Base-by-base conservation (phyloP, 2,797 vertebrate species). In the Chromobotia macracanthus region DNA sequence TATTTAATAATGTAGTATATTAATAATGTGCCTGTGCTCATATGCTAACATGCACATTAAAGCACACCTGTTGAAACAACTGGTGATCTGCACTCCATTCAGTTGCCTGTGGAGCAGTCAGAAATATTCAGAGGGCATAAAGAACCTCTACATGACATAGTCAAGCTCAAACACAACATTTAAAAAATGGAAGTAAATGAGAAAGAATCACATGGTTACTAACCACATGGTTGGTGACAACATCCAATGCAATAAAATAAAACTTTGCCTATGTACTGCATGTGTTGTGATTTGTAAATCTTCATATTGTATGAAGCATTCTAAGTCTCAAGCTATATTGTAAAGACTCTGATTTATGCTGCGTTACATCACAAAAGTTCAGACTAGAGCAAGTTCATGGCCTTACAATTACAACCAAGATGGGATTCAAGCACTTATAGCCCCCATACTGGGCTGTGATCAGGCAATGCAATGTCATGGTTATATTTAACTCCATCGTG, bases 401-500 rank as follows among this genome's bases (percentile, higher is more conserved):
- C 46, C 18, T 73, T 61, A 73, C 23, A 63, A 16, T 31, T 64
- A 65, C 50, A 66, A 51, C 15, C 48, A 44, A 19, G 38, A 76
- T 28, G 50, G 35, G 63, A 77, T 77, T 58, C 46, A 65, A 58
- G 51, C 31, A 25, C 21, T 61, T 74, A 5, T 44, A n/a, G 74
- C 21, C 63, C 38, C 16, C 51, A 46, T 68, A 18, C 50, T 67
- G 63, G 13, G 50, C 75, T 35, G 56, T 48, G 75, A 68, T 48
- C 38, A 60, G 64, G 21, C 58, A 60, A 69, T 69, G 44, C 38
- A 69, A 35, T 60, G 65, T 69, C 65, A 69, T 48, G 1, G 41
- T 77, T 69, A 68, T 77, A 48, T 77, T 68, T 46, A 68, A 60
- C 65, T 46, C 9, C 9, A 25, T 56, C 50, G 28, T 46, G 35